phyloP scores from a whole-genome alignment of 2,113 vertebrate species.

The Irena cyanogastra region DNA sequence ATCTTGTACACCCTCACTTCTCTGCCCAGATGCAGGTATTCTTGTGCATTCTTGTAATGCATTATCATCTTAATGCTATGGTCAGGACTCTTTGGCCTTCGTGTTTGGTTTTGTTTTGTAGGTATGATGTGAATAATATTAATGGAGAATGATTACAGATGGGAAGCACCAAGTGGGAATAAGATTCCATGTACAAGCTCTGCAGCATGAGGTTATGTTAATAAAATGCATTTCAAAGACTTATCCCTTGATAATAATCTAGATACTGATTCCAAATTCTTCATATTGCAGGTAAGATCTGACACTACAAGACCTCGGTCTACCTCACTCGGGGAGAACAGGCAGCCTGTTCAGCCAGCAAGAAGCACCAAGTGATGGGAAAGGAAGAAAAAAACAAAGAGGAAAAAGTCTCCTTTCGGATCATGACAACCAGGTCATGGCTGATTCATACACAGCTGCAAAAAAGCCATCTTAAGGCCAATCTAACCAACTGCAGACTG shows the following conservation, averaged over 20 bases:
- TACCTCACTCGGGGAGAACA: not conserved
- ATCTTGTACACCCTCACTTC: not conserved
- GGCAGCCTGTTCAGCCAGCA: not conserved
- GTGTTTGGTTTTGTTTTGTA: not conserved
- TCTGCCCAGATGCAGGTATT: not conserved
- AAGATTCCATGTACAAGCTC: not conserved
- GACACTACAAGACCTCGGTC: not conserved
- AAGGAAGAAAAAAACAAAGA: not conserved
- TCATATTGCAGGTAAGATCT: not conserved
- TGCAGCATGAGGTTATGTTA: not conserved
- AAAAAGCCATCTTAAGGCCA: not conserved
- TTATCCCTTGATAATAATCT: not conserved
- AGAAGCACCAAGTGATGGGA: not conserved
- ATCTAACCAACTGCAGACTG: not conserved
- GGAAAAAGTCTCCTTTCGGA: not conserved
- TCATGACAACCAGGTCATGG: not conserved
- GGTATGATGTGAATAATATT: not conserved
- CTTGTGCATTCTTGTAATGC: not conserved
- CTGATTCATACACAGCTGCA: not conserved
- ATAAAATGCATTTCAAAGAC: not conserved
- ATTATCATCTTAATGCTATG: not conserved
- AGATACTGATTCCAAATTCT: not conserved
- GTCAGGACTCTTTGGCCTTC: not conserved
- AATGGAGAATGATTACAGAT: not conserved
- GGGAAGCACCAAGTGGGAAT: not conserved